Evolutionary conservation across 2,888 invertebrate genomes (phyloP), one percentile per base, ranked within the genome.

Genomic region (Sarcophaga variegata): DNA sequence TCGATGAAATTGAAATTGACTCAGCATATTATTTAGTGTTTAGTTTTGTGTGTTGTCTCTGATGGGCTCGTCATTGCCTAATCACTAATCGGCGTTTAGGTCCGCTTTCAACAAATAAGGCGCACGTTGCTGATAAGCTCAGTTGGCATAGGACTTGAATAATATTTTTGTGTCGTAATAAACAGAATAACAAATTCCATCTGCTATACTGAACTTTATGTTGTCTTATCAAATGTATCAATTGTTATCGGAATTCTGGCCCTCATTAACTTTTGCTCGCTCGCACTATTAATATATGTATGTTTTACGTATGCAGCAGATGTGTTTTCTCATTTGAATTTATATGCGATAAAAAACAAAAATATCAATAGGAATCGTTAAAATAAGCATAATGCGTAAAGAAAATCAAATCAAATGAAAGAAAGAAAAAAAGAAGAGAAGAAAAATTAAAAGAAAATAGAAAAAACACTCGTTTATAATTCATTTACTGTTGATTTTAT

Each of bases 401-500:
- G 47, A 66, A 70, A 49, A 60, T 22, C 54, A 22, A 8, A 37
- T 37, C 37, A 37, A 37, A 37, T 37, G 37, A 37, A 10, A 8
- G 10, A 37, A 37, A 37, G 3, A 37, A 37, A 37, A 37, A 37
- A 10, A 37, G 0, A 37, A 37, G 37, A 37, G 37, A 37, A 37
- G 37, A 66, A 75, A 72, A 54, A 54, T 14, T 54, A 54, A 54
- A 14, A 54, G 54, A 54, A 54, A 14, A 54, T 54, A 14, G 4
- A 4, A 17, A 12, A 14, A 14, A 54, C 4, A 4, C 17, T 54
- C 17, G 12, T 14, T 54, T 14, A 62, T 54, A 64, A 75, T 71
- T 60, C 67, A 78, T 75, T 77, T 66, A 86, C 81, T 83, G 78
- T 75, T 78, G 69, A 81, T 77, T 83, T 86, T 81, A 86, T 81